phyloP scores from a whole-genome alignment of 2,113 vertebrate species.

The Suncus etruscus region DNA sequence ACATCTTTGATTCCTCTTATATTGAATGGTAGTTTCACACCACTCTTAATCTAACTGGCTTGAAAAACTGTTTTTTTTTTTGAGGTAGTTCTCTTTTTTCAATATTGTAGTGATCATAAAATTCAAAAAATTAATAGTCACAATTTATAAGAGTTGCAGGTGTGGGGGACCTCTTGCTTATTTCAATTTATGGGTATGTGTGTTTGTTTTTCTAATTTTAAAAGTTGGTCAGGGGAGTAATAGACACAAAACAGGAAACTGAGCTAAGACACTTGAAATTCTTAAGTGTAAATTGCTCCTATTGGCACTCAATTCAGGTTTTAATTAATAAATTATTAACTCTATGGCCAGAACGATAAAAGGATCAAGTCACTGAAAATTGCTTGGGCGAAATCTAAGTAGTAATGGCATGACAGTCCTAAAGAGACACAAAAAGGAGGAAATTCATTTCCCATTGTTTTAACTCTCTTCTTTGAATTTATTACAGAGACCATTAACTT shows the following conservation, averaged over 20 bases:
- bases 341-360: constrained; percentile 24
- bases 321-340: constrained; percentile 59
- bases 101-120: constrained; percentile 77
- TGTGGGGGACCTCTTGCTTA: constrained; percentile 66
- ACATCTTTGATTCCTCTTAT: constrained; percentile 82
- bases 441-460: constrained; percentile 71
- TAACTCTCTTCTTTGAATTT: constrained; percentile 80
- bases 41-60: constrained; percentile 66
- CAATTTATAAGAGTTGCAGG: constrained; percentile 70
- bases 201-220: neutral
- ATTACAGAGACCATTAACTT: constrained; percentile 84
- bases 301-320: constrained; percentile 15
- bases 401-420: constrained; percentile 71
- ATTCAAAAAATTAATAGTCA: constrained; percentile 80
- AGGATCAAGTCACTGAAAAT: constrained; percentile 62
- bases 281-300: neutral
- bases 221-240: neutral
- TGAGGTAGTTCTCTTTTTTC: constrained; percentile 62
- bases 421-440: constrained; percentile 71
- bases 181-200: constrained; percentile 57
- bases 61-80: constrained; percentile 74
- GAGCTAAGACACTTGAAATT: constrained; percentile 32
- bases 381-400: constrained; percentile 62
- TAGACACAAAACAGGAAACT: constrained; percentile 25
- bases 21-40: constrained; percentile 82